Evolutionary conservation across 1,140 invertebrate genomes (phyloP).

Genomic region (Achroia grisella): DNA sequence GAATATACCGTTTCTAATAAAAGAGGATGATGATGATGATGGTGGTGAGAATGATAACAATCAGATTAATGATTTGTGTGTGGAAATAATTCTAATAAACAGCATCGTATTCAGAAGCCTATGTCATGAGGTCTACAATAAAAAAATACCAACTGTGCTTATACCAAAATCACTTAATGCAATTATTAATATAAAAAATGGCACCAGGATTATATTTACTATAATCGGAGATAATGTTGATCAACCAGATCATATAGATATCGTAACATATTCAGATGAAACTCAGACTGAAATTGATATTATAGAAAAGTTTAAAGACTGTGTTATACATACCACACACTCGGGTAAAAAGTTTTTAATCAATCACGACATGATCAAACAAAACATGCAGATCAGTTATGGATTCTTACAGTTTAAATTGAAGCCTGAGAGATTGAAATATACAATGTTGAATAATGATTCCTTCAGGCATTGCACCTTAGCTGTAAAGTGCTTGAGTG

Average conservation of each 20-base stretch:
- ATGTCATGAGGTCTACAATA: slow-evolving; percentile 54
- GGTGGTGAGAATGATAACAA: slow-evolving; percentile 28
- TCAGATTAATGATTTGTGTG: slow-evolving; percentile 49
- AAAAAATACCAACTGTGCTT: slow-evolving; percentile 57
- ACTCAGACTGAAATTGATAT: slow-evolving; percentile 64
- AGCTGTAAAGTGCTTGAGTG: slow-evolving; percentile 63
- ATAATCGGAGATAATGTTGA: slow-evolving; percentile 46
- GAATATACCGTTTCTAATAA: slow-evolving; percentile 44
- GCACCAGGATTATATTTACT: slow-evolving; percentile 56
- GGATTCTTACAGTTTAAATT: slow-evolving; percentile 72
- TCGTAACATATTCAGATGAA: slow-evolving; percentile 69
- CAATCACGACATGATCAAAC: slow-evolving; percentile 72
- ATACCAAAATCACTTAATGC: slow-evolving; percentile 61
- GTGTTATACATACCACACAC: slow-evolving; percentile 72
- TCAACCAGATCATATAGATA: slow-evolving; percentile 73
- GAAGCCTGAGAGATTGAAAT: slow-evolving; percentile 73
- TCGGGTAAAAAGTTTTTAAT: slow-evolving; percentile 75
- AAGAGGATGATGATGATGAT: slow-evolving; percentile 30
- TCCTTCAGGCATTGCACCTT: slow-evolving; percentile 74
- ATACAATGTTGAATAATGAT: slow-evolving; percentile 75
- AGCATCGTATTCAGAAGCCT: slow-evolving; percentile 54
- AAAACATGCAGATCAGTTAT: slow-evolving; percentile 65
- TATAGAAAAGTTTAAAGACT: slow-evolving; percentile 75
- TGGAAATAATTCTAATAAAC: slow-evolving; percentile 59
- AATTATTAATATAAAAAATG: slow-evolving; percentile 60